Base-by-base conservation (phyloP, 2,797 vertebrate species). In the Hyperoplus lanceolatus region DNA sequence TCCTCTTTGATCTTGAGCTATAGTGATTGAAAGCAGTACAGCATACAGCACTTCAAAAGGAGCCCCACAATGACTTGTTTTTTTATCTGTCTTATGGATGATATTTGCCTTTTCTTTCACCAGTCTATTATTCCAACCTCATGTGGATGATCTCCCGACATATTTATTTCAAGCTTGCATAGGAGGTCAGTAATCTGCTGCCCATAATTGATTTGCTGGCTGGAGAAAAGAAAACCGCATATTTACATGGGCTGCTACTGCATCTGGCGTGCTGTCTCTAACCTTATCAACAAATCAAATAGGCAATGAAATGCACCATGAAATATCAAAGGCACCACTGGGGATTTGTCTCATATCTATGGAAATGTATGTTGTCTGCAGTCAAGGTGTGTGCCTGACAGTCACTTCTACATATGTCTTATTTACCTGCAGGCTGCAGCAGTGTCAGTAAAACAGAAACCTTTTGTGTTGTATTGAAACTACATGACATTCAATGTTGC, bases 271-370 rank as follows among this genome's bases (percentile, higher is more conserved):
- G 50, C 68, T 42, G 81, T 83, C 80, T 81, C 75, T 86, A 91
- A 92, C 90, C 81, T 91, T 89, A 91, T 90, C 78, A 85, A 62
- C 29, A 29, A 89, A 89, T 85, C 88, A 86, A 87, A 92, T 81
- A 62, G 81, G 61, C 70, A 80, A 73, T 75, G 82, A 88, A 86
- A 89, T 65, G 75, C 69, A 77, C 58, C 61, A 69, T 89, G 81
- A 91, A 89, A 91, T 88, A 88, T 89, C 87, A 86, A 81, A 87
- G 70, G 81, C 66, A 36, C 62, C 75, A 61, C 62, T 70, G 29
- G 67, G 61, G 76, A 75, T 85, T 81, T 82, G 79, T 78, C 84
- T 90, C 88, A 90, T 92, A 91, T 90, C 79, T 89, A 87, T 93
- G 90, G 89, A 89, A 89, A 92, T 90, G 36, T 73, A 78, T 79